These are phyloP conservation scores for Tetramorium bicarinatum DNA, from an alignment of 2,888 invertebrate genomes.

Conservation along the genomic window DNA sequence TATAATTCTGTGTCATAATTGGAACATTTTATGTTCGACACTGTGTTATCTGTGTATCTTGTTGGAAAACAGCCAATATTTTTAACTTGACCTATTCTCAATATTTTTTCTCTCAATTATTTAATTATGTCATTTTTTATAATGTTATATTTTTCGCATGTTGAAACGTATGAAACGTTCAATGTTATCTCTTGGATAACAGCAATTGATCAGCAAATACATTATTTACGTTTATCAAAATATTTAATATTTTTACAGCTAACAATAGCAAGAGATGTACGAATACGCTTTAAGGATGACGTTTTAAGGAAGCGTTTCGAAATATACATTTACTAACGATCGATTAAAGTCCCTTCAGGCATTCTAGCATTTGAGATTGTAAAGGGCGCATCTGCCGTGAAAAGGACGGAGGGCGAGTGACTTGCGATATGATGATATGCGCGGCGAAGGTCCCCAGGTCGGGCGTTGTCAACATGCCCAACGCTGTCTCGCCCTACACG, in stretches of 20 bases:
- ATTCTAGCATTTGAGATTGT: neutral
- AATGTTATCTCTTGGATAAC: neutral
- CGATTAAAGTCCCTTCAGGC: neutral
- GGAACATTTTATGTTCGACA: no score
- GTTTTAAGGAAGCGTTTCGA: neutral
- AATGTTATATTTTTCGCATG: no score
- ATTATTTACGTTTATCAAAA: neutral
- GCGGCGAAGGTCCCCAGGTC: slow-evolving; percentile 69
- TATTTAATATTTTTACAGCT: neutral
- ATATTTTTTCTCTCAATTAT: neutral
- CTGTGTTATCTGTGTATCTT: no score
- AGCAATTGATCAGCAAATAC: neutral
- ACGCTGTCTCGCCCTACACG: slow-evolving; percentile 65
- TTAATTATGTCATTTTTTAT: neutral
- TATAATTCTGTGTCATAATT: no score
- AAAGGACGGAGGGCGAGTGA: slow-evolving; percentile 74
- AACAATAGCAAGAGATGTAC: neutral
- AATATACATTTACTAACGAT: neutral
- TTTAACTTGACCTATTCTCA: neutral
- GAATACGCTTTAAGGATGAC: neutral
- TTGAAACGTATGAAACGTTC: neutral
- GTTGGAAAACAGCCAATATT: no score
- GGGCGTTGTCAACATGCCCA: slow-evolving; percentile 81
- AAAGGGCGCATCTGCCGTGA: slow-evolving; percentile 19
- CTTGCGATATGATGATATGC: slow-evolving; percentile 83